Evolutionary conservation across 2,888 invertebrate genomes (phyloP).

Genomic region (Oscheius sp.): DNA sequence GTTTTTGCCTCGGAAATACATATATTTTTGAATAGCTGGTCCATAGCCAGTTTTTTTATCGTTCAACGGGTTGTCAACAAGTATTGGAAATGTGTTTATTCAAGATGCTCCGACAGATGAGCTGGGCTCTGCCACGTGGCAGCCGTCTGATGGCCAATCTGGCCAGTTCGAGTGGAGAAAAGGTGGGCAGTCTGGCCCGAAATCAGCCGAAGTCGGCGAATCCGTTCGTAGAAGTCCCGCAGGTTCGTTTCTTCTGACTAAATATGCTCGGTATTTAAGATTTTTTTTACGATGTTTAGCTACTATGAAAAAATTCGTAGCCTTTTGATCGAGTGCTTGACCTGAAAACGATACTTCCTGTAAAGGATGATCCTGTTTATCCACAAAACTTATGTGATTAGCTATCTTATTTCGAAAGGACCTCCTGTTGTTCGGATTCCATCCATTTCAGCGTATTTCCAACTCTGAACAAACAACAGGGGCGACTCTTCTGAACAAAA

Average conservation of each 20-base stretch:
- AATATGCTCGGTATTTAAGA: neutral
- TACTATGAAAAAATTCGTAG: too few relatives aligned
- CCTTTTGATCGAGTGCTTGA: too few relatives aligned
- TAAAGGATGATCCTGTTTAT: too few relatives aligned
- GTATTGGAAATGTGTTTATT: neutral
- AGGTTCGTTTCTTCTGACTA: conserved; percentile 25
- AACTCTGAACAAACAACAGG: too few relatives aligned
- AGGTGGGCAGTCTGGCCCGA: neutral
- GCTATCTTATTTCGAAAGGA: too few relatives aligned
- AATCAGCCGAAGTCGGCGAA: conserved; percentile 38
- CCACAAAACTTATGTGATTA: too few relatives aligned
- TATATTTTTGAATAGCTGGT: neutral
- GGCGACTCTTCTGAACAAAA: too few relatives aligned
- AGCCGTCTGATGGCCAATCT: neutral
- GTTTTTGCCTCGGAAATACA: neutral
- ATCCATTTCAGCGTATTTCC: too few relatives aligned
- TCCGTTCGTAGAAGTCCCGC: conserved; percentile 56
- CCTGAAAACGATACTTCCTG: too few relatives aligned
- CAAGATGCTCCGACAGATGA: neutral
- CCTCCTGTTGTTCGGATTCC: too few relatives aligned
- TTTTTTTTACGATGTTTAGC: neutral
- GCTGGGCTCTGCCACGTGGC: neutral
- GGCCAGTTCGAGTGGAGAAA: neutral
- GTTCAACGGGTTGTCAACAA: neutral
- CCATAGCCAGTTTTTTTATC: neutral